Conservation (phyloP, 2,113 vertebrate species). For the Sinocyclocheilus anshuiensis region DNA sequence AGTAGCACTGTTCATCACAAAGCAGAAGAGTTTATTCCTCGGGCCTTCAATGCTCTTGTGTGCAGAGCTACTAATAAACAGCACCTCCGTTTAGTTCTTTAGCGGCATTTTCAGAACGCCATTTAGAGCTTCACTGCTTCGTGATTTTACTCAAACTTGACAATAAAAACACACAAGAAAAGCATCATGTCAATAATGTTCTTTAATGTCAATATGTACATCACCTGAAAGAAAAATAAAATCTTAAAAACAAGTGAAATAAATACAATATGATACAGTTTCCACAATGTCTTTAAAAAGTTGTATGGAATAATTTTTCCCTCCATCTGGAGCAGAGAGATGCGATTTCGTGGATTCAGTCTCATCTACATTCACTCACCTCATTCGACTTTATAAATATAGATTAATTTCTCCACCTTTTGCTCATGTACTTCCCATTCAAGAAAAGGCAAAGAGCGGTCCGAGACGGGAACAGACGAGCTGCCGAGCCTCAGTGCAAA, state of each 20-base stretch:
- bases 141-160: no score
- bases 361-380: slow-evolving; percentile 59
- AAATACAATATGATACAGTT: slow-evolving; percentile 96
- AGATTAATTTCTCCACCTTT: slow-evolving; percentile 64
- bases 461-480: slow-evolving; percentile 24
- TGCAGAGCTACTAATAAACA: no score
- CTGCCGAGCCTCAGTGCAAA: slow-evolving; percentile 55
- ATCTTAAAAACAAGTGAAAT: slow-evolving; percentile 92
- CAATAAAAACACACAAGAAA: slow-evolving; percentile 39
- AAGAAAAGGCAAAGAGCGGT: slow-evolving; percentile 48
- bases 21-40: no score
- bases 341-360: slow-evolving; percentile 37
- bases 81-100: no score
- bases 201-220: slow-evolving; percentile 93
- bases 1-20: no score
- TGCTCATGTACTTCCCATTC: slow-evolving; percentile 61
- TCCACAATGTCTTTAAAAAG: slow-evolving; percentile 85
- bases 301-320: slow-evolving; percentile 68
- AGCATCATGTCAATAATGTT: slow-evolving; percentile 82
- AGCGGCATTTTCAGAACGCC: no score
- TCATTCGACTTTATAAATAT: slow-evolving; percentile 50
- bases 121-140: no score
- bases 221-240: slow-evolving; percentile 90
- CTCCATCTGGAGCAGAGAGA: slow-evolving; percentile 62
- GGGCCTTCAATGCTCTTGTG: no score